Base-by-base conservation (phyloP, 1,140 invertebrate genomes). In the Bombus pascuorum region DNA sequence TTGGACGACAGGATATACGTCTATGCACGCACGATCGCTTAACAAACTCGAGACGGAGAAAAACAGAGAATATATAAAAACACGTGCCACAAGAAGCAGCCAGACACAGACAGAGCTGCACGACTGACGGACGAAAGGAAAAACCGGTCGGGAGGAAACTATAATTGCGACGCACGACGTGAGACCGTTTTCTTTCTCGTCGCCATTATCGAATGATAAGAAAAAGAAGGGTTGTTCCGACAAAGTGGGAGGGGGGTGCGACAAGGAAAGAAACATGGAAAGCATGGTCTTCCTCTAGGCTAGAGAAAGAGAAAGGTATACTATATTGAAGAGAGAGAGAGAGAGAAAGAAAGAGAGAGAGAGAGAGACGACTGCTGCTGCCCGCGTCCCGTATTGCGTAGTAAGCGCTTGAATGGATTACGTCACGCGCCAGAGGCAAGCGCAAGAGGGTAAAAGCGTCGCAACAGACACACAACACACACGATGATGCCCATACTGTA, bases 391-490 rank as follows among this genome's bases (percentile, higher is more conserved):
- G 89, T 93, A 92, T 93, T 93, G 92, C 92, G 92, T 93, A 93
- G 92, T 91, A 93, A 87, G 83, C 90, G 91, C 91, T 92, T 93
- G 92, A 93, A 93, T 93, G 92, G 91, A 92, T 93, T 93, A 92
- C 92, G 92, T 93, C 92, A 93, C 89, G 83, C 88, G 86, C 68
- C 90, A 70, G 86, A 91, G 84, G 86, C 80, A 73, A 68, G 42
- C 78, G 66, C 57, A 34, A 78, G 86, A 88, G 88, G 86, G 88
- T 87, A 86, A 80, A 90, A 85, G 53, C 79, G 65, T 57, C 79
- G 65, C 75, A 74, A 42, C 66, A 81, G 66, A 85, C 65, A 62
- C 42, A 77, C 65, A 18, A 78, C 75, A 42, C 13, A 39, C 13
- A 62, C n/a, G 13, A 57, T 1, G 57, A 13, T 77, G 47, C 47